A percentile compares a stretch with the other conserved stretches of the same genome.
phyloP scores from a whole-genome alignment of 2,113 vertebrate species.

The Pseudorasbora parva region DNA sequence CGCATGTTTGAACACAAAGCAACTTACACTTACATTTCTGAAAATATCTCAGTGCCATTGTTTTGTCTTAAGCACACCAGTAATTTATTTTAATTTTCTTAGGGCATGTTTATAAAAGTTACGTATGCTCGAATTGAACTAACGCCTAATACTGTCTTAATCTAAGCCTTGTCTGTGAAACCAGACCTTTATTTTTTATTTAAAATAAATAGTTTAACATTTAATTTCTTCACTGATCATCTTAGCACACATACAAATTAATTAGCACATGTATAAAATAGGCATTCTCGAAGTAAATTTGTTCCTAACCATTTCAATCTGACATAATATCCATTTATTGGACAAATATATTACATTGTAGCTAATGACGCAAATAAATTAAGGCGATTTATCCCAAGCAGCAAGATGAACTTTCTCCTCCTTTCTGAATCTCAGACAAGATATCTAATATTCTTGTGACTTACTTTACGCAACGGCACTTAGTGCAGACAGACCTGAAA shows the following conservation, averaged over 20 bases:
- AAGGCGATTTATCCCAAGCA: slow-evolving; percentile 5
- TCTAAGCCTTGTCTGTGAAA: too few relatives aligned
- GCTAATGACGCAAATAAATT: slow-evolving; percentile 15
- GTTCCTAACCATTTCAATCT: slow-evolving; percentile 11
- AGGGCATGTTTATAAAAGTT: too few relatives aligned
- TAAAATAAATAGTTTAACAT: background rate
- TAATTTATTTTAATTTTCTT: too few relatives aligned
- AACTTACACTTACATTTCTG: too few relatives aligned
- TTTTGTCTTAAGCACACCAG: too few relatives aligned
- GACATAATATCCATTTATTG: background rate
- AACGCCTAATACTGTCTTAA: too few relatives aligned
- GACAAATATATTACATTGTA: background rate
- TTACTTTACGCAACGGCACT: background rate
- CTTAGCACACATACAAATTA: background rate
- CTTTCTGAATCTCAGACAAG: background rate
- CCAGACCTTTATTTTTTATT: too few relatives aligned
- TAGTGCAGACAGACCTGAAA: slow-evolving; percentile 7
- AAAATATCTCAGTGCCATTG: too few relatives aligned
- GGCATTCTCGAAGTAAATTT: slow-evolving; percentile 48
- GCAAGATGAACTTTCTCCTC: background rate
- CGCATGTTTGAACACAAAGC: too few relatives aligned
- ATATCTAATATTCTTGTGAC: background rate
- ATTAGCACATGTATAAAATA: slow-evolving; percentile 36
- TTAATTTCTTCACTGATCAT: background rate
- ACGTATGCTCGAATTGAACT: too few relatives aligned